Evolutionary conservation across 2,797 vertebrate species (phyloP), one percentile per base, ranked within the genome.

Genomic region (Poecilia gillii): DNA sequence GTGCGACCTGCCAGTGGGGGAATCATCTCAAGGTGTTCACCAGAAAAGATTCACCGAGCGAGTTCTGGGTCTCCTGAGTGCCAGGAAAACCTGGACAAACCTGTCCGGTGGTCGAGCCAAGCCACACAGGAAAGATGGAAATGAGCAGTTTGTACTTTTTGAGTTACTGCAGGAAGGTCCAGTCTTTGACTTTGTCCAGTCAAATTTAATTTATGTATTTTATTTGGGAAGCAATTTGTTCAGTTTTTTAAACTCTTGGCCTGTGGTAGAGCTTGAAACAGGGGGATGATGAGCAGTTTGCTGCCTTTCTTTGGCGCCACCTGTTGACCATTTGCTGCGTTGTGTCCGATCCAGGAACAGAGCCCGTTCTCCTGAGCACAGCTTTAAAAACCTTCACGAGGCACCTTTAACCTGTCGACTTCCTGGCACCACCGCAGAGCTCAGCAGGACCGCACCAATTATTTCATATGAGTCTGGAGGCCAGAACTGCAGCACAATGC

Each of bases 391-490:
- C 33, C 43, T 73, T 68, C 49, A 62, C 1, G 2, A 66, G 55
- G 57, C 28, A 57, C 55, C n/a, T 68, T 77, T 64, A 75, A 46
- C 31, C 25, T 25, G 47, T 75, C 49, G 47, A 45, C 25, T 73
- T 77, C 70, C 55, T 79, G 76, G 76, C 76, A 49, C 11, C 20
- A 46, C n/a, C 53, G 64, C 46, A 31, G 28, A 47, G 57, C 75
- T 33, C 75, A 64, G 75, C 64, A 31, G 75, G 72, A 78, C 46
- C 73, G 20, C 46, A 39, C 53, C 66, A 57, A 28, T 77, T 80
- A 64, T 78, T 77, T 74, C 3, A 74, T 68, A 53, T 31, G 43
- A 75, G 46, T 72, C 20, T 25, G 64, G 39, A 81, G 79, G 66
- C 36, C 66, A 25, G 23, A 68, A 43, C 20, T 4, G 68, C 74